phyloP scores from a whole-genome alignment of 1,140 invertebrate species.

The Scaptodrosophila lebanonensis region DNA sequence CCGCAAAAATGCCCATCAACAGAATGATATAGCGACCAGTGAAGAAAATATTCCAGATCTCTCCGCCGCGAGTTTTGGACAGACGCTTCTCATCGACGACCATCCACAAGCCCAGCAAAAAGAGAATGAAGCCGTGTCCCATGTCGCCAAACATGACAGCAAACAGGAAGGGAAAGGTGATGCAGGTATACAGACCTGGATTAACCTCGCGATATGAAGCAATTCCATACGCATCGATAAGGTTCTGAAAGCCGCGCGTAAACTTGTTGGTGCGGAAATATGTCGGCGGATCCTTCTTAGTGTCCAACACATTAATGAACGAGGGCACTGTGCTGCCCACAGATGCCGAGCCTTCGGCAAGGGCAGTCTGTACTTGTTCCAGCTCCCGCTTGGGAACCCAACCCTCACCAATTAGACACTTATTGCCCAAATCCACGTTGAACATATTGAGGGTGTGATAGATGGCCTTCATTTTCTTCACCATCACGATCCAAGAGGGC shows the following conservation, averaged over 20 bases:
- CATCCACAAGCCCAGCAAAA: conserved; percentile 81
- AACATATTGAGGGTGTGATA: conserved; percentile 92
- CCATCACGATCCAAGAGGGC: conserved; percentile 94
- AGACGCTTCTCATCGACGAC: conserved; percentile 85
- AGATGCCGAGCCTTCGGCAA: conserved; percentile 92
- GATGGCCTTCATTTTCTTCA: conserved; percentile 91
- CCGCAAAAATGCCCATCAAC: conserved; percentile 97
- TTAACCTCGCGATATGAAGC: conserved; percentile 87
- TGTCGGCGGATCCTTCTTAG: conserved; percentile 85
- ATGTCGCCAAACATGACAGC: conserved; percentile 88
- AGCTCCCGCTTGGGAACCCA: conserved; percentile 94
- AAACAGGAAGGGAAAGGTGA: conserved; percentile 87
- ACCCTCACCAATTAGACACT: conserved; percentile 96
- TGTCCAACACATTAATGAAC: conserved; percentile 90
- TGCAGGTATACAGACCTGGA: conserved; percentile 84
- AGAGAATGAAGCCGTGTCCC: conserved; percentile 84
- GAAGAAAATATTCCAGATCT: conserved; percentile 98
- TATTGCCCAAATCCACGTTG: conserved; percentile 92
- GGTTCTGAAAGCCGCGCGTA: conserved; percentile 87
- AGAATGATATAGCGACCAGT: conserved; percentile 97
- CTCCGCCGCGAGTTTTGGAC: conserved; percentile 82
- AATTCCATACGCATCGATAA: conserved; percentile 91
- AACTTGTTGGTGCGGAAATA: conserved; percentile 90
- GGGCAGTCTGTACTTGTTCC: conserved; percentile 90
- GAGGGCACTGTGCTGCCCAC: conserved; percentile 94